Evolutionary conservation across 2,888 invertebrate genomes (phyloP), one percentile per base, ranked within the genome.

Genomic region (Himalopsyche anomala): DNA sequence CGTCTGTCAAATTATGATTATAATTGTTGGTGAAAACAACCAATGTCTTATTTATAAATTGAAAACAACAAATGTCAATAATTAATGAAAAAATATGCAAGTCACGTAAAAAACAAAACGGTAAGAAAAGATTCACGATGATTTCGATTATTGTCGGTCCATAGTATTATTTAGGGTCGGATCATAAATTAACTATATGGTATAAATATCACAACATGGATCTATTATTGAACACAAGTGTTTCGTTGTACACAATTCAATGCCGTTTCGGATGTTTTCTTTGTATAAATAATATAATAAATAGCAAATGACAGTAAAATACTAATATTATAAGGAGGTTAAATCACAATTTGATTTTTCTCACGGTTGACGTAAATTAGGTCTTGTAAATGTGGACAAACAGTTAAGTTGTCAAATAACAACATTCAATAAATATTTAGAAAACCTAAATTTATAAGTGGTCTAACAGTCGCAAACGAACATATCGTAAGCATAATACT

Each of bases 401-500:
- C 62, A 19, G 62, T 62, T 28, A 62, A 62, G 62, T 62, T 62
- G 62, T 62, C 62, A 62, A 62, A 62, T 62, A 62, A 62, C n/a
- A n/a, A 62, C 62, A 62, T 28, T 19, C 28, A 19, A n/a, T 28
- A 28, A 62, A 19, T 84, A 40, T 81, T 81, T n/a, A 40, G 4
- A 84, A 42, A 84, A 84, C 84, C 83, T 45, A 17, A 83, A 62
- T 19, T 19, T 19, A 62, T 19, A 6, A 19, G 19, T 19, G 8
- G 5, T 62, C n/a, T 19, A 11, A 62, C 11, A 28, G 62, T 62
- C 9, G 19, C n/a, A 19, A 19, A 2, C 28, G 28, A 19, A 62
- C 15, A 62, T 1, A 28, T 28, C n/a, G 81, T 86, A 81, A 40
- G 81, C 69, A 84, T 81, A 84, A 84, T 54, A 81, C 81, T 82